Base-by-base conservation (phyloP, 2,888 invertebrate genomes). In the Coleophora flavipennella region DNA sequence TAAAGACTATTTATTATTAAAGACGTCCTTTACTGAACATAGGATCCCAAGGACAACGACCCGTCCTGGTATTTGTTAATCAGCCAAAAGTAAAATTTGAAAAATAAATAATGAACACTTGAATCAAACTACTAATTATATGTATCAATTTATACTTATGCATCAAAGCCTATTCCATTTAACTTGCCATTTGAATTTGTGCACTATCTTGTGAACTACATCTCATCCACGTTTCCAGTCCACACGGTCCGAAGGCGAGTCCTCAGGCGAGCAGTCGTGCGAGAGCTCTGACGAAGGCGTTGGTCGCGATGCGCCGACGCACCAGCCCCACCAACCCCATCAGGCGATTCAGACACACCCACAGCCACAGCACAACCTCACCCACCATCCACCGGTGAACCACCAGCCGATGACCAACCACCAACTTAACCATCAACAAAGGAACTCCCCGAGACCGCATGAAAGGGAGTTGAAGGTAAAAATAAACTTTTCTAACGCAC, bases 221-320 rank as follows among this genome's bases (percentile, higher is more conserved):
- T 20, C 20, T 20, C 20, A 20, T 20, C 20, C 3, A 20, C 11
- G 29, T 58, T 52, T 53, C 8, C 67, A 84, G 83, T 81, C 84
- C 41, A 78, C 78, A 41, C 72, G 81, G 44, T 83, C 80, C 26
- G 83, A 83, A 64, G 83, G 78, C 41, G 83, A 81, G 45, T 77
- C 83, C 14, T 81, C 83, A 9, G 83, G 77, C 8, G 83, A 84
- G 40, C 83, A 84, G 48, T 83, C 83, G 6, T 79, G 81, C 50
- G 83, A 83, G 57, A 79, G 81, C 44, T 83, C 84, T 0, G 85
- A 85, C 60, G 84, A 84, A 50, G 83, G 85, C 0, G 79, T 83
- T 10, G 80, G 79, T 11, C 67, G 81, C n/a, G 78, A 77, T 52
- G 77, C 67, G 9, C 73, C 79, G 0, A 70, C 57, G 2, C 62